Base-by-base conservation (phyloP, 2,797 vertebrate species). In the Pangasius larnaudii region DNA sequence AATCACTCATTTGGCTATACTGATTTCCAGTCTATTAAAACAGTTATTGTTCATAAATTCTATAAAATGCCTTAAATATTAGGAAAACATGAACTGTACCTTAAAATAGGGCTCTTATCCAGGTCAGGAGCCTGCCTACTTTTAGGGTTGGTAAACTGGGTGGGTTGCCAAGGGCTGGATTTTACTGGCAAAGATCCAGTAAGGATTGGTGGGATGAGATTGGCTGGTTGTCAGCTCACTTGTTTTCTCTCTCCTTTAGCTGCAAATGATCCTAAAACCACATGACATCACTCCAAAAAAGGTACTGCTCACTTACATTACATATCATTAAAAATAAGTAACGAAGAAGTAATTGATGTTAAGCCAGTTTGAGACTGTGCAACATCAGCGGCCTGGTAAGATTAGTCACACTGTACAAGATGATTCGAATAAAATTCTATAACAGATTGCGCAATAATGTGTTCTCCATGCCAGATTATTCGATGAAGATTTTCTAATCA, bases 51-150 rank as follows among this genome's bases (percentile, higher is more conserved):
- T 53, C 27, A 75, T 51, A 58, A 36, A 58, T 30, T 53, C 49
- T 22, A 24, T 24, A 58, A 79, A 79, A 24, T 6, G 30, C 30
- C 1, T 61, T 10, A 61, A 36, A 81, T 81, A 61, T 81, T 42
- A n/a, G 58, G 79, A 81, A 58, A 81, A 81, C 56, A 61, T 16
- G 30, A 42, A 61, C 5, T 39, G 58, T 42, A 59, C 36, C 79
- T 81, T 81, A 81, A 81, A 61, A 6, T 74, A 79, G 83, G 91
- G 53, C 63, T 92, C 93, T 93, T 74, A 87, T 89, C 83, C 85
- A 88, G 87, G 67, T 69, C 80, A 88, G 75, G 81, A 85, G 71
- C 49, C n/a, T 71, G 53, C 49, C 65, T 53, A 63, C 33, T 83
- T 75, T 87, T 39, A 82, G 33, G 85, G 71, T 71, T 88, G 67